A percentile compares a stretch with the other conserved stretches of the same genome.
These are phyloP conservation scores for Drosophila ambigua DNA, from an alignment of 1,140 invertebrate genomes.

Conservation along the genomic window DNA sequence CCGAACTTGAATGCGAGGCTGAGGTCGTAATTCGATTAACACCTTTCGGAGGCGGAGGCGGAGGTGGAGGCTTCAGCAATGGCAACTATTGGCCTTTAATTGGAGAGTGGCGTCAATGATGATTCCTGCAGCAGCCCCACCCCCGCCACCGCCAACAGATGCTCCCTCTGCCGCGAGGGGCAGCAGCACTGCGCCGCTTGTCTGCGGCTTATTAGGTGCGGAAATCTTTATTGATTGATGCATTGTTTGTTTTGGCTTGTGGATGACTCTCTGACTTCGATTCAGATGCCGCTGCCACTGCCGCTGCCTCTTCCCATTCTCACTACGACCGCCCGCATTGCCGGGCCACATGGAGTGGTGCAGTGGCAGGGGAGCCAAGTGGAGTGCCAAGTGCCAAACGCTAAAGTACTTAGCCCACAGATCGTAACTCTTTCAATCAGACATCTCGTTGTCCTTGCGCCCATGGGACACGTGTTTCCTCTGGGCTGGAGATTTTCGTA, in stretches of 20 bases:
- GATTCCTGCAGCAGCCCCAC: constrained; percentile 19
- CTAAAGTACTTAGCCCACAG: constrained; percentile 44
- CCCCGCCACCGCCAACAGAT: neutral
- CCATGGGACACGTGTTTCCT: constrained; percentile 6
- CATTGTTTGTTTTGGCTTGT: constrained; percentile 75
- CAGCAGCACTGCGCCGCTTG: constrained; percentile 17
- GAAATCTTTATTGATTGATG: constrained; percentile 82
- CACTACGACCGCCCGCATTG: constrained; percentile 62
- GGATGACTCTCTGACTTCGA: constrained; percentile 38
- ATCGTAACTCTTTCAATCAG: constrained; percentile 73
- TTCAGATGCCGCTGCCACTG: no score
- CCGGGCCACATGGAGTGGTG: no score
- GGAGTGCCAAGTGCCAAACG: constrained; percentile 23
- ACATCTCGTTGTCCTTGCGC: constrained; percentile 10
- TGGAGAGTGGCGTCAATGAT: constrained; percentile 70
- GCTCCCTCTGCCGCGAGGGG: neutral
- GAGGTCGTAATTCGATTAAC: constrained; percentile 77
- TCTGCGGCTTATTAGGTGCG: constrained; percentile 78
- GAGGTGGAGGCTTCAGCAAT: constrained; percentile 17
- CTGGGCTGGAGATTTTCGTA: neutral
- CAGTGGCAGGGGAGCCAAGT: neutral
- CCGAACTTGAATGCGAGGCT: constrained; percentile 17
- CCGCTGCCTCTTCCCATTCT: no score
- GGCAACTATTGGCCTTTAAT: constrained; percentile 74
- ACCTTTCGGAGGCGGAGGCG: constrained; percentile 54